phyloP scores from a whole-genome alignment of 2,113 vertebrate genomes.

The Martes martes region DNA sequence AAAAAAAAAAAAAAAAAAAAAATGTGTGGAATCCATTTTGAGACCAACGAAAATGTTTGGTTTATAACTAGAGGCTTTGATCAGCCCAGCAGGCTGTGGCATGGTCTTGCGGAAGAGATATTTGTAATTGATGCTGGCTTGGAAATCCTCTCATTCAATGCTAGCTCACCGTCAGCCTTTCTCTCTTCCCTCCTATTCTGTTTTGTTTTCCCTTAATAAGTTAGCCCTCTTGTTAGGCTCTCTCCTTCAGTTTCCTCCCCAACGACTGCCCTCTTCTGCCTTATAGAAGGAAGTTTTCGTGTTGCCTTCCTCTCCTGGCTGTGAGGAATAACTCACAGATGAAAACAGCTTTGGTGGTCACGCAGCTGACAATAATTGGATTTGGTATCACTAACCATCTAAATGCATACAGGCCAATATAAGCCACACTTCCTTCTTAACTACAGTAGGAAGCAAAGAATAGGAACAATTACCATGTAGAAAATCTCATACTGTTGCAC shows the following conservation, averaged over 20 bases:
- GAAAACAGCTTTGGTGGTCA: constrained; percentile 17
- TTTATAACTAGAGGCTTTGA: background rate
- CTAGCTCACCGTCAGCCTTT: constrained; percentile 29
- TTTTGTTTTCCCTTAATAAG: background rate
- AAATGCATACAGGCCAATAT: constrained; percentile 4
- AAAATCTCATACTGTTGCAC: background rate
- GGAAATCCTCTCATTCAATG: constrained; percentile 46
- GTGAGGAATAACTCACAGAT: background rate
- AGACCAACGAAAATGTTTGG: background rate
- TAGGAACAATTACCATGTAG: background rate
- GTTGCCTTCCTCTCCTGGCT: background rate
- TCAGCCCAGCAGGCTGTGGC: background rate
- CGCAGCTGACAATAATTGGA: constrained; percentile 27
- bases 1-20: background rate
- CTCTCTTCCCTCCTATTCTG: background rate
- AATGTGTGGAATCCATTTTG: background rate
- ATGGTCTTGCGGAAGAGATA: background rate
- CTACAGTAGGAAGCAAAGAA: background rate
- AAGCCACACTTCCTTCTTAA: background rate
- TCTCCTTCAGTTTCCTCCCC: background rate
- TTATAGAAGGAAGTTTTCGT: background rate
- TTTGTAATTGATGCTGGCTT: background rate
- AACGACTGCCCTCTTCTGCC: background rate
- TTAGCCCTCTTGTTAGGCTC: background rate
- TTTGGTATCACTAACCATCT: background rate